A percentile compares a stretch with the other conserved stretches of the same genome.
phyloP scores from a whole-genome alignment of 2,888 invertebrate genomes.

The Seira ritae region DNA sequence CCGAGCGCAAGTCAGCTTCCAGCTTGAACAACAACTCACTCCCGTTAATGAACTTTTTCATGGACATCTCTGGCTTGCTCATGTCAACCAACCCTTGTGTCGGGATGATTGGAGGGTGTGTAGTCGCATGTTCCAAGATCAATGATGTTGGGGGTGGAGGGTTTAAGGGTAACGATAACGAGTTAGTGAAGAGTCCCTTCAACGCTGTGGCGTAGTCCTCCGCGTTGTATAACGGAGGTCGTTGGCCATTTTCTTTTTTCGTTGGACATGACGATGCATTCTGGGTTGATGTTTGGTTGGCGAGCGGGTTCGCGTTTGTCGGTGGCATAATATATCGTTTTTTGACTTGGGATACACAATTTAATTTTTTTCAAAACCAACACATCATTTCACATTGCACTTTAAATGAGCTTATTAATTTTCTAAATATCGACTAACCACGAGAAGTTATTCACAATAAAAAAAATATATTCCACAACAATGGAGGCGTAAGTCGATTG shows the following conservation, averaged over 20 bases:
- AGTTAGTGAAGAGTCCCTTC: constrained; percentile 33
- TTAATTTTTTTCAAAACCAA: no score
- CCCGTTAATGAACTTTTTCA: constrained; percentile 90
- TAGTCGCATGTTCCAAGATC: constrained; percentile 67
- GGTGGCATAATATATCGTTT: constrained; percentile 42
- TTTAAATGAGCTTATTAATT: no score
- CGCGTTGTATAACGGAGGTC: constrained; percentile 92
- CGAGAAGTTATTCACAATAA: no score
- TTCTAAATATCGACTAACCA: no score
- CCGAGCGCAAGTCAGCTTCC: constrained; percentile 88
- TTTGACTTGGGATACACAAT: no score
- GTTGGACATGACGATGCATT: constrained; percentile 26
- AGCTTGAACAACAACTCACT: constrained; percentile 92
- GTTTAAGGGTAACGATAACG: constrained; percentile 6
- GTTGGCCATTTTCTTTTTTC: constrained; percentile 76
- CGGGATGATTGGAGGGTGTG: constrained; percentile 52
- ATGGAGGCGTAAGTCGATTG: no score
- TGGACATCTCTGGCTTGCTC: constrained; percentile 85
- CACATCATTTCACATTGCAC: no score
- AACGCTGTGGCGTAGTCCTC: constrained; percentile 84
- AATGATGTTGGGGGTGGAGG: constrained; percentile 57
- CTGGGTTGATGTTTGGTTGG: not conserved
- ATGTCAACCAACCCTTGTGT: constrained; percentile 53
- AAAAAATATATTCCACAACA: no score
- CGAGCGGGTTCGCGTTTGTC: constrained; percentile 42